Evolutionary conservation across 1,140 invertebrate genomes (phyloP), one percentile per base, ranked within the genome.

Genomic region (Oedothorax gibbosus): DNA sequence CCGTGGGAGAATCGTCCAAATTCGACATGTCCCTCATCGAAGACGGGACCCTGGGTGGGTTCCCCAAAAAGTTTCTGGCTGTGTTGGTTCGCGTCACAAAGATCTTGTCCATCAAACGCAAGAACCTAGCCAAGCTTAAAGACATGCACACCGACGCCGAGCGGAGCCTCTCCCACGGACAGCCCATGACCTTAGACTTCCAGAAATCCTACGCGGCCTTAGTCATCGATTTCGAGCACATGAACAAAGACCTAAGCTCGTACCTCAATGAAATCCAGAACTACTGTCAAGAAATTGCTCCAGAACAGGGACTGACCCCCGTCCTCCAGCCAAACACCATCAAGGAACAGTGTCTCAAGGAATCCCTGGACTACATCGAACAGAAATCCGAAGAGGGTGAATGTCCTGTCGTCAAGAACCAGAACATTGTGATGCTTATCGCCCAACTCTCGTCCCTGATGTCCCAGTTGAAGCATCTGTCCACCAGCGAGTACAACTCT

Each of bases 61-160:
- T 96, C 91, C 95, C 97, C 1, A 92, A 95, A 68, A 94, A 95
- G 88, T 92, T 98, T 80, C 90, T 98, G 14, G 95, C 97, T 88
- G 92, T 95, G 85, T 94, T 98, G 91, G 95, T 98, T 35, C 93
- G 94, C 87, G 93, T 98, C 64, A 95, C 94, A 73, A 98, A 97
- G 92, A 95, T 97, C 88, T 91, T 97, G 18, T 92, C 93, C 78
- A 92, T 93, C 0, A 99, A 99, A 89, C 94, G 94, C 87, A 92
- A 92, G 7, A 95, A 95, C 91, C 94, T 99, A 15, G 92, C 93
- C 81, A 92, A 93, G 62, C 90, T 99, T 62, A 95, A 94, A 89
- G 93, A 95, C 62, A 96, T 98, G 94, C 99, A 99, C 89, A 92
- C 94, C 85, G 94, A 97, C 89, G 96, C 96, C 15, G 97, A 99